These are phyloP conservation scores for Spondyliosoma cantharus DNA, from an alignment of 2,797 vertebrate species.

Conservation along the genomic window DNA sequence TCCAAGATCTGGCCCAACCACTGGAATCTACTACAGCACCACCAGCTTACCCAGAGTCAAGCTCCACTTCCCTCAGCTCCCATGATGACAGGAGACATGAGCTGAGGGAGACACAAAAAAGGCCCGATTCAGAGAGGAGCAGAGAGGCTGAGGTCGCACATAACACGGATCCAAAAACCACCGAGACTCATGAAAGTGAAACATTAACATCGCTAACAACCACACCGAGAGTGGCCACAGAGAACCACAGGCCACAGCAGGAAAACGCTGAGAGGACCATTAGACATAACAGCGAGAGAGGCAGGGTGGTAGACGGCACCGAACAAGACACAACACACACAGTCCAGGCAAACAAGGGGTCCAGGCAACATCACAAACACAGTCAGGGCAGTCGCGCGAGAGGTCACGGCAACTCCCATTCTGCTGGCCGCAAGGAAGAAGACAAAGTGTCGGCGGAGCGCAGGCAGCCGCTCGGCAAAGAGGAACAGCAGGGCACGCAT, in stretches of 20 bases:
- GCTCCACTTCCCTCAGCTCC: constrained; percentile 52
- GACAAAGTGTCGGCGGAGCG: constrained; percentile 33
- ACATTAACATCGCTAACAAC: constrained; percentile 38
- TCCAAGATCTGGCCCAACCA: constrained; percentile 50
- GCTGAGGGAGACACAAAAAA: constrained; percentile 55
- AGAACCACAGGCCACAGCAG: constrained; percentile 50
- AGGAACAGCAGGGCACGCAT: constrained; percentile 63
- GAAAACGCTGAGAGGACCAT: constrained; percentile 41
- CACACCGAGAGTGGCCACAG: constrained; percentile 51
- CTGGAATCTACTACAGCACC: constrained; percentile 60
- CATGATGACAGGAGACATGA: constrained; percentile 66
- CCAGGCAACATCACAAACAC: constrained; percentile 50
- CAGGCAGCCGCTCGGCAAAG: constrained; percentile 2
- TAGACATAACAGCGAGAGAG: constrained; percentile 50
- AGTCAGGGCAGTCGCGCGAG: constrained; percentile 23
- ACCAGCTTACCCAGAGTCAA: constrained; percentile 47
- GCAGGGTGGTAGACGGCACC: constrained; percentile 35
- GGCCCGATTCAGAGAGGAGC: constrained; percentile 36
- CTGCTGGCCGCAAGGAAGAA: constrained; percentile 26
- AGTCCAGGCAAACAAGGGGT: constrained; percentile 31
- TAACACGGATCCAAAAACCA: constrained; percentile 37
- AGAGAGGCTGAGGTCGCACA: constrained; percentile 43
- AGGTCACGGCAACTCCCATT: constrained; percentile 7
- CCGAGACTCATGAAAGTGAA: constrained; percentile 43
- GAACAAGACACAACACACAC: constrained; percentile 37